phyloP scores from a whole-genome alignment of 1,140 invertebrate species.

The Streblospio benedicti region DNA sequence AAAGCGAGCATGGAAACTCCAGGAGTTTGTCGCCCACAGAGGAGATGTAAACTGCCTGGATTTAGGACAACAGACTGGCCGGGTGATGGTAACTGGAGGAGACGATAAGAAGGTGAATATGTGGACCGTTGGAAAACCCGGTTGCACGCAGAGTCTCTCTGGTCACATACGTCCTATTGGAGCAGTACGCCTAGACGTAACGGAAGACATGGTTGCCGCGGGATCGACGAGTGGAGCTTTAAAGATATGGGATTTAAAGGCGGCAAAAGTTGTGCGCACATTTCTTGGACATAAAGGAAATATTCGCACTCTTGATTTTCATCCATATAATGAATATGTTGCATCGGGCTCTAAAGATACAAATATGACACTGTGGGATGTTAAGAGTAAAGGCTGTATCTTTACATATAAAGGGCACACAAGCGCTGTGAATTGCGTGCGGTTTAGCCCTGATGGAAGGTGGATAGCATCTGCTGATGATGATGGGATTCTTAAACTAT shows the following conservation, averaged over 20 bases:
- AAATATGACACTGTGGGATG: slow-evolving; percentile 73
- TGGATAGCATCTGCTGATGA: slow-evolving; percentile 93
- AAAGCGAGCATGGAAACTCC: too few relatives aligned
- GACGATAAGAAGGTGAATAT: slow-evolving; percentile 96
- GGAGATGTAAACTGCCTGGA: slow-evolving; percentile 82
- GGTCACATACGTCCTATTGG: slow-evolving; percentile 89
- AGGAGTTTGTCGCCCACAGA: slow-evolving; percentile 78
- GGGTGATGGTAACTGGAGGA: slow-evolving; percentile 88
- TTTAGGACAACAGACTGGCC: slow-evolving; percentile 78
- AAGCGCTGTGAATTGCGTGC: slow-evolving; percentile 76
- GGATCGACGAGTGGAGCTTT: slow-evolving; percentile 85
- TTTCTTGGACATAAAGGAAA: slow-evolving; percentile 85
- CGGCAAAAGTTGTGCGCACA: slow-evolving; percentile 80
- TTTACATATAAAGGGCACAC: slow-evolving; percentile 65
- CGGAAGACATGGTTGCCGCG: slow-evolving; percentile 89
- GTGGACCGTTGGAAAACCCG: slow-evolving; percentile 90
- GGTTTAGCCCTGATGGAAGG: slow-evolving; percentile 92
- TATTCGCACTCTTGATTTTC: slow-evolving; percentile 86
- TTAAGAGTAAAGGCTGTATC: slow-evolving; percentile 72
- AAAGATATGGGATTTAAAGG: slow-evolving; percentile 94
- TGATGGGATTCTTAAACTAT: slow-evolving; percentile 73
- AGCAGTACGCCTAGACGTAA: slow-evolving; percentile 85
- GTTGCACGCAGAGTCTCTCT: slow-evolving; percentile 84
- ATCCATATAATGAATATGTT: slow-evolving; percentile 89
- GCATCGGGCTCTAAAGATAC: slow-evolving; percentile 86